Base-by-base conservation (phyloP, 1,140 invertebrate genomes). In the Sweltsa coloradensis region DNA sequence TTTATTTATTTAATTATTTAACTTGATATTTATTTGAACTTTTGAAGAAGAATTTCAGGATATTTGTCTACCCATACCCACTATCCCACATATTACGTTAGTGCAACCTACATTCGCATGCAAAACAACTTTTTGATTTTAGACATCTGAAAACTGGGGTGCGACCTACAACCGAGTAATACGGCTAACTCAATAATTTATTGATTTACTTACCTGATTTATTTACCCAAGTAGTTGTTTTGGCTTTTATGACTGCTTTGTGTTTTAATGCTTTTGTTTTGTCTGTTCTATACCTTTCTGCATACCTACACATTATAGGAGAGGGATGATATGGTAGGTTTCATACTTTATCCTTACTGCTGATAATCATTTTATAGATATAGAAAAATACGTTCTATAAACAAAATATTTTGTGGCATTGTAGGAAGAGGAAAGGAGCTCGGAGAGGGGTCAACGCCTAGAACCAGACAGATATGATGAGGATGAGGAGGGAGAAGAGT, bases 361-460 rank as follows among this genome's bases (percentile, higher is more conserved):
- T 34, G 40, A 3, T 14, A 29, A 19, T 51, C 26, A 46, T 11
- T 37, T 46, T 41, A 27, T 23, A 34, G 5, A 29, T 41, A 47
- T 26, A 6, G 9, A 31, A 31, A 9, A 31, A 9, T 9, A 9
- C 9, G n/a, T 31, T 31, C 9, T 31, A n/a, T 9, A 31, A 9
- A 31, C n/a, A 9, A 18, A 13, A 24, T 25, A 29, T 5, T 42
- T 41, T 40, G n/a, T 42, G 7, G 9, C n/a, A 40, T 45, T 16
- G 19, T 50, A 91, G 79, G 88, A 91, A 56, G 83, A 89, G 53
- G 85, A 89, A 58, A 70, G 78, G 45, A 72, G 77, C 52, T 83
- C 80, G 53, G 81, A 86, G 62, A 61, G 75, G 11, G 75, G 75
- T 53, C 72, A 76, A 47, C 69, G 73, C 40, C 74, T 69, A 11